Evolutionary conservation across 2,888 invertebrate species (phyloP).

Genomic region (Autographa gamma): DNA sequence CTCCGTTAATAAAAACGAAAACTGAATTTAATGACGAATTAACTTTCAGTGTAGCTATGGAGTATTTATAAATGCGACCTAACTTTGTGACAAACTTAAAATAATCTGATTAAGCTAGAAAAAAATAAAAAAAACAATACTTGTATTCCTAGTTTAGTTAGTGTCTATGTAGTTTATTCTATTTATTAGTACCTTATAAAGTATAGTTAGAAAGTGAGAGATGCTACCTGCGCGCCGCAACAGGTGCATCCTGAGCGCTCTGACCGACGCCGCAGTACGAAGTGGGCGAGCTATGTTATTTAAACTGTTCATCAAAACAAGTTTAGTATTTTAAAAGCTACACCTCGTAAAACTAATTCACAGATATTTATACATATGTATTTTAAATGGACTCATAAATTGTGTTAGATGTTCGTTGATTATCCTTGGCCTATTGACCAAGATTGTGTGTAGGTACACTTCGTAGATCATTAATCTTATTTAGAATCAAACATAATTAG

Average conservation of each 20-base stretch:
- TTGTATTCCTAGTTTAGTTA: too few relatives aligned
- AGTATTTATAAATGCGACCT: too few relatives aligned
- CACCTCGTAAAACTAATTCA: neutral
- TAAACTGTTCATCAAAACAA: neutral
- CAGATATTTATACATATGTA: neutral
- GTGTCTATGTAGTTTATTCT: too few relatives aligned
- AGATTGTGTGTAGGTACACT: neutral
- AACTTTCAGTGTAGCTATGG: too few relatives aligned
- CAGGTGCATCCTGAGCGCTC: neutral
- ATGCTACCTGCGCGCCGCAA: neutral
- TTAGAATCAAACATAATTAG: neutral
- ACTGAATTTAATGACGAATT: too few relatives aligned
- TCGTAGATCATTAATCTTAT: neutral
- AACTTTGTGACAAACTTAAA: too few relatives aligned
- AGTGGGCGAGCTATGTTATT: neutral
- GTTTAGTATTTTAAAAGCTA: neutral
- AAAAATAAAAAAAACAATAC: too few relatives aligned
- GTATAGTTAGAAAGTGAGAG: neutral
- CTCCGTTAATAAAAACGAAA: too few relatives aligned
- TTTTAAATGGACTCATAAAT: neutral
- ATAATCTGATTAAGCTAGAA: too few relatives aligned
- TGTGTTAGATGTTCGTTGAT: neutral
- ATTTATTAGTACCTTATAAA: neutral
- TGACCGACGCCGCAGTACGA: neutral
- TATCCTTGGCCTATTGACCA: constrained; percentile 6